Evolutionary conservation across 2,888 invertebrate species (phyloP), one percentile per base, ranked within the genome.

Genomic region (Drosophila niveifrons): DNA sequence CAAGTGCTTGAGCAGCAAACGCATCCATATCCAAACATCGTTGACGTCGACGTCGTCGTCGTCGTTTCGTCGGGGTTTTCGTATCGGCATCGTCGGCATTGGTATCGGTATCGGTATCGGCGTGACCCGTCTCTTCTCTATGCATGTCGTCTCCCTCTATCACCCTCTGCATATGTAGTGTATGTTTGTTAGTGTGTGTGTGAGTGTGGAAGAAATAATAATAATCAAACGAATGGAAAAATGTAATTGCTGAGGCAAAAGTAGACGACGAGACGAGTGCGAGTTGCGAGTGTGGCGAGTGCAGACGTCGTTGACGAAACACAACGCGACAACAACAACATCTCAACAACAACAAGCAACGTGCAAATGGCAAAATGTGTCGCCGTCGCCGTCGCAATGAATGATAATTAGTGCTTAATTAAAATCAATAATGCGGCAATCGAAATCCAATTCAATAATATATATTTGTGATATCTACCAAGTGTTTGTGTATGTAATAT

Each of bases 391-490:
- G 73, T 70, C 74, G 66, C 75, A 81, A 78, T 86, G 74, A 82
- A 84, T 88, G 79, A 85, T 88, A 84, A 88, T 84, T 88, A 88
- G 88, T 79, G 80, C 79, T 82, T 84, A 88, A 84, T 88, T 84
- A 73, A 88, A 88, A 84, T 84, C 84, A 88, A 84, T 84, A 84
- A 82, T 87, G 85, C 78, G 82, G 75, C 78, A 80, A 80, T 78
- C 75, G 68, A 66, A 79, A 66, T 63, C 56, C 46, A 75, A 57
- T 78, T 71, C 77, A 67, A 75, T 78, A 47, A 56, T 53, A 36
- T 31, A 10, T 31, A 31, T 31, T 43, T 56, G 39, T 58, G 31
- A 31, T 44, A 59, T 52, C 48, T 43, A 63, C 34, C 44, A 23
- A 36, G 39, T 47, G 47, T 23, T 23, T 23, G 23, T 23, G 23